Base-by-base conservation (phyloP, 2,888 invertebrate species). In the Loripinus fragilis region DNA sequence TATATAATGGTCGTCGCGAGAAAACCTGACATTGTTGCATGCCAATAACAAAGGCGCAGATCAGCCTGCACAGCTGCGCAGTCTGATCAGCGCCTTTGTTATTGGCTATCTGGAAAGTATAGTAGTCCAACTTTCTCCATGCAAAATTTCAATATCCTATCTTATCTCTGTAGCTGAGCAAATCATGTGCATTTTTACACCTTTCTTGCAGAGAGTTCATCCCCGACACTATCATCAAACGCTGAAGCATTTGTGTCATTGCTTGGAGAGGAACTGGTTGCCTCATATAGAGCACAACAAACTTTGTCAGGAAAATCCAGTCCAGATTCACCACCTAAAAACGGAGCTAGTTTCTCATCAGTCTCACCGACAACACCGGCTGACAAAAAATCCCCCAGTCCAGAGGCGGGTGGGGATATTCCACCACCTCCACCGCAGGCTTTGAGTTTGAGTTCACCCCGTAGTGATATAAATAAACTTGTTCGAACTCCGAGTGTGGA, bases 191-290 rank as follows among this genome's bases (percentile, higher is more conserved):
- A 90, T 91, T 90, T 89, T 89, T 88, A 90, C 91, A 92, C 91
- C 92, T 91, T 91, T 90, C 91, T 60, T 92, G 83, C 89, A 90
- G 91, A 88, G 71, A 81, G 71, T 60, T 80, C 88, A 77, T 82
- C 90, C 38, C 83, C 87, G 64, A 76, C 89, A 52, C 86, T 89
- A 28, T 87, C 90, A 79, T 90, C 91, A 77, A 91, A 90, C 77
- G 90, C 93, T 42, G 93, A 93, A 78, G 90, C 91, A 74, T 94
- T 94, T 86, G 94, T 94, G 71, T 91, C 93, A 48, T 88, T 94
- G 83, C 95, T 97, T 93, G 97, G 97, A 94, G 96, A 97, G 94
- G 97, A 97, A 94, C 79, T 97, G 94, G 96, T 95, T 90, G 96
- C 96, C 93, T 96, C 96, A 96, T 95, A 96, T 92, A 95, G 82